Conservation (phyloP, 1,140 invertebrate genomes). For the Dermatophagoides farinae region DNA sequence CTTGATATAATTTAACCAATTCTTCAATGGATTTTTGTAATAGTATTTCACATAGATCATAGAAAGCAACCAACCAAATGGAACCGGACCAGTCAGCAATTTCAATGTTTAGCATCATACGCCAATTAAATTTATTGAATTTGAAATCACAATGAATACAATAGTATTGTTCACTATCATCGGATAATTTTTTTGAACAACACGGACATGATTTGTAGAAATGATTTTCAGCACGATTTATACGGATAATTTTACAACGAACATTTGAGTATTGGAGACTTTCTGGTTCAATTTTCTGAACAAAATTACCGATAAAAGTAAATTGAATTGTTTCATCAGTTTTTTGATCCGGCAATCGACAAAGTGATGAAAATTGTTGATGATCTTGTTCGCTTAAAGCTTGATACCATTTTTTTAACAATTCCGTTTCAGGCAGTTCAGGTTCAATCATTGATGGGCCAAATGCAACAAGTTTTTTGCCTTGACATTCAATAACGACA, state of each 20-base stretch:
- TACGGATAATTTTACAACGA: constrained; percentile 38
- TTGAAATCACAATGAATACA: constrained; percentile 84
- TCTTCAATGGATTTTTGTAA: constrained; percentile 31
- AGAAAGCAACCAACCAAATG: constrained; percentile 74
- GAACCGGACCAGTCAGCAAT: constrained; percentile 57
- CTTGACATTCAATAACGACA: constrained; percentile 48
- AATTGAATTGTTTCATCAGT: background rate
- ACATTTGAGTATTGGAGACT: constrained; percentile 44
- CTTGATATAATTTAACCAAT: constrained; percentile 20
- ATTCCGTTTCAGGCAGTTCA: constrained; percentile 63
- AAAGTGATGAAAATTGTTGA: constrained; percentile 37
- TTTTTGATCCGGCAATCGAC: constrained; percentile 20
- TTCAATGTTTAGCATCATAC: constrained; percentile 49
- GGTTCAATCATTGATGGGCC: constrained; percentile 37
- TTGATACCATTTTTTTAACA: constrained; percentile 73
- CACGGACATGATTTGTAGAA: constrained; percentile 74
- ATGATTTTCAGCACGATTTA: constrained; percentile 42
- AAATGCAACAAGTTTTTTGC: constrained; percentile 26
- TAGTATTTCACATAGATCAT: constrained; percentile 58
- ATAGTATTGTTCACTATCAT: constrained; percentile 59
- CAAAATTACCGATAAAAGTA: background rate
- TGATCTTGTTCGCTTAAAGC: constrained; percentile 35
- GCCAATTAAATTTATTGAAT: constrained; percentile 62
- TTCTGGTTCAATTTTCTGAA: constrained; percentile 22
- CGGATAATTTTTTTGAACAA: constrained; percentile 82